A percentile compares a stretch with the other conserved stretches of the same genome.
phyloP scores from a whole-genome alignment of 2,888 invertebrate species.

The Candidula unifasciata region DNA sequence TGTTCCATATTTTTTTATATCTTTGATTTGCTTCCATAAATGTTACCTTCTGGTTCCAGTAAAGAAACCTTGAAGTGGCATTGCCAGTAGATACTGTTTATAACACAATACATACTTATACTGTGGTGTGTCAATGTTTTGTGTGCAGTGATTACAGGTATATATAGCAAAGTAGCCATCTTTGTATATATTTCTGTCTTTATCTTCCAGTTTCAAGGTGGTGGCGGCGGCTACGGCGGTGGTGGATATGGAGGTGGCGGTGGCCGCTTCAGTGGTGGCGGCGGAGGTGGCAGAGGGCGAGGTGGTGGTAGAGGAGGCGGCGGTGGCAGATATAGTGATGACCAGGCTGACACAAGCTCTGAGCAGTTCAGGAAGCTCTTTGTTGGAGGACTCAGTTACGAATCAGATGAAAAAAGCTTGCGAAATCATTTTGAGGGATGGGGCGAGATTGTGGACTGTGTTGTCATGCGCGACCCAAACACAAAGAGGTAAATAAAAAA shows the following conservation, averaged over 20 bases:
- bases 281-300: constrained; percentile 3
- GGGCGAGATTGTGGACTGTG: constrained; percentile 85
- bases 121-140: too few relatives aligned
- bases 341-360: constrained; percentile 61
- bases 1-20: too few relatives aligned
- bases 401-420: constrained; percentile 93
- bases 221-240: not conserved
- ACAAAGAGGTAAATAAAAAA: not conserved
- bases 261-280: not conserved
- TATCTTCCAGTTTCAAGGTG: not conserved
- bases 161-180: too few relatives aligned
- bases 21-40: too few relatives aligned
- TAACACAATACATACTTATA: too few relatives aligned
- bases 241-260: not conserved
- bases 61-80: too few relatives aligned
- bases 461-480: constrained; percentile 68
- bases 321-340: constrained; percentile 40
- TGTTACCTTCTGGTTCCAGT: too few relatives aligned
- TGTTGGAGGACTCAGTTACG: constrained; percentile 96
- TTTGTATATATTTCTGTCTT: too few relatives aligned
- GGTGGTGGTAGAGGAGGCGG: constrained; percentile 14
- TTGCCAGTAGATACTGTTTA: too few relatives aligned
- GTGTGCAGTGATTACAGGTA: too few relatives aligned
- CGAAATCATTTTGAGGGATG: constrained; percentile 96
- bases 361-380: constrained; percentile 89